phyloP scores from a whole-genome alignment of 2,888 invertebrate genomes.

The Pachycephus smyrnensis region DNA sequence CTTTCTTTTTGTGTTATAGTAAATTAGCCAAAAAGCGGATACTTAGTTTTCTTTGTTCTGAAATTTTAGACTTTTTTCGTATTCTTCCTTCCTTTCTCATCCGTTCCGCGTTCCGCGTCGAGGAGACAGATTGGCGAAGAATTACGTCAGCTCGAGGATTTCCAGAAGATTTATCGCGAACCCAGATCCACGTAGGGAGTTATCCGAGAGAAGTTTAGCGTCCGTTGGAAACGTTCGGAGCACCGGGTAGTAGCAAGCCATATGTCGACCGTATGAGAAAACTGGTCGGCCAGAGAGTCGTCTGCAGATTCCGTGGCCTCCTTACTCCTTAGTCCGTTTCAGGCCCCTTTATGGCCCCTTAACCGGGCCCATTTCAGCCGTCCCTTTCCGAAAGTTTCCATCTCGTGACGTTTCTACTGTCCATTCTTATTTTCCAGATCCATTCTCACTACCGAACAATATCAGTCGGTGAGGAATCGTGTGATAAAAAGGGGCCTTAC shows the following conservation, averaged over 20 bases:
- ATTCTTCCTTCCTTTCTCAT: background rate
- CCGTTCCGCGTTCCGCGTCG: too few species aligned
- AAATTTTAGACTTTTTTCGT: background rate
- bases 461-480: background rate
- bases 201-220: background rate
- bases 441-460: background rate
- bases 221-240: background rate
- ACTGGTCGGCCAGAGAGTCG: slow-evolving; percentile 50
- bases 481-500: background rate
- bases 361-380: background rate
- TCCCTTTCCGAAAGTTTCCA: background rate
- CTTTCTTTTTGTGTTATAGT: background rate
- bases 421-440: background rate
- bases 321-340: slow-evolving; percentile 29
- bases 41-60: background rate
- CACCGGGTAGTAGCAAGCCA: slow-evolving; percentile 33
- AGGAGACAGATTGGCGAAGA: background rate
- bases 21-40: background rate
- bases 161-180: background rate
- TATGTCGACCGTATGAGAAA: slow-evolving; percentile 56
- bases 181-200: background rate
- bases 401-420: background rate
- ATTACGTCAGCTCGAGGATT: background rate
- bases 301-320: slow-evolving; percentile 57
- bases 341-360: slow-evolving; percentile 6